Percentiles rank a stretch among this genome's conserved stretches.
phyloP scores from a whole-genome alignment of 2,797 vertebrate species.

The Pteronotus mesoamericanus region DNA sequence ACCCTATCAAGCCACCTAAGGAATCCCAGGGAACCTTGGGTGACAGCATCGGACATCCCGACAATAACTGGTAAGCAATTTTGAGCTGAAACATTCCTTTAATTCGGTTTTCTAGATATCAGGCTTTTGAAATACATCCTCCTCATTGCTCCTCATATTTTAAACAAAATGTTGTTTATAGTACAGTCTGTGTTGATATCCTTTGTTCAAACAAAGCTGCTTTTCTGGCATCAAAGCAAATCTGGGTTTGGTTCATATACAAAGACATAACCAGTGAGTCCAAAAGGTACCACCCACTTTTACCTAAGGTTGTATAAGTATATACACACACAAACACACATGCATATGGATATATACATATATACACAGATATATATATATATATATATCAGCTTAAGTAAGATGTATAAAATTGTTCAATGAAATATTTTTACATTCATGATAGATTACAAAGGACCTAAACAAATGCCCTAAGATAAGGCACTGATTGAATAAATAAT shows the following conservation, averaged over 20 bases:
- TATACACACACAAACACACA: neutral
- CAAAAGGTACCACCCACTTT: conserved; percentile 49
- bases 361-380: neutral
- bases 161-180: conserved; percentile 58
- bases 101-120: conserved; percentile 64
- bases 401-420: neutral
- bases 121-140: conserved; percentile 40
- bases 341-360: too few species aligned
- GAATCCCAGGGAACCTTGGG: conserved; percentile 5
- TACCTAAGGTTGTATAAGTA: conserved; percentile 44
- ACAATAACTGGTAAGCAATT: conserved; percentile 48
- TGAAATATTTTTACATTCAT: neutral
- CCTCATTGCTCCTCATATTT: neutral
- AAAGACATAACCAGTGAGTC: conserved; percentile 71
- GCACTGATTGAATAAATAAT: neutral
- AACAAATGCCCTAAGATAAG: neutral
- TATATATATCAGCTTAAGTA: neutral
- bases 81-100: conserved; percentile 57
- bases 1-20: conserved; percentile 36
- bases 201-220: conserved; percentile 58
- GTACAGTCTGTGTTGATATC: conserved; percentile 57
- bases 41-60: neutral
- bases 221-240: conserved; percentile 78
- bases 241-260: conserved; percentile 68
- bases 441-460: neutral